Conservation (phyloP, 2,888 invertebrate species). For the Pterostichus niger region DNA sequence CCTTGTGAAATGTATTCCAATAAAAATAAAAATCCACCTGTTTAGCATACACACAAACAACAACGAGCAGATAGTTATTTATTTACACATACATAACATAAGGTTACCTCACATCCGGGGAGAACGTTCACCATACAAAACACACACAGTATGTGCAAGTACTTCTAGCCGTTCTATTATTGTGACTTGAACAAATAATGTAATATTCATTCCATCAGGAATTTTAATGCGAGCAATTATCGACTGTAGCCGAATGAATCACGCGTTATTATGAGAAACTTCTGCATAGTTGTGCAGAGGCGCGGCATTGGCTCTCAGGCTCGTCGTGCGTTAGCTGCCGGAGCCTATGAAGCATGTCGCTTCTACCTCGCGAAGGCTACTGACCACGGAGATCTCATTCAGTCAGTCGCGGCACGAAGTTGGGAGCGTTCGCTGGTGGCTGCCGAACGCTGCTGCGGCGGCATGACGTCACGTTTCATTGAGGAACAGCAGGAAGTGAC, state of each 20-base stretch:
- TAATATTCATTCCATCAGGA: constrained; percentile 54
- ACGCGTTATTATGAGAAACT: constrained; percentile 54
- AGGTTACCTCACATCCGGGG: constrained; percentile 52
- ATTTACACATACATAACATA: constrained; percentile 49
- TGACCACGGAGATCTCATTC: constrained; percentile 51
- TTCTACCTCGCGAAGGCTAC: constrained; percentile 41
- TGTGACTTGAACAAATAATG: constrained; percentile 42
- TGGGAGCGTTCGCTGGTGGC: constrained; percentile 20
- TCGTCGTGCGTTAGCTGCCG: background rate
- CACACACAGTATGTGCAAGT: constrained; percentile 20
- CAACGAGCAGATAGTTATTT: constrained; percentile 34
- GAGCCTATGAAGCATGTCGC: background rate
- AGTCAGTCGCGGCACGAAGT: background rate
- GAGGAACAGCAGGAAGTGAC: constrained; percentile 70
- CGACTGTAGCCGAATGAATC: constrained; percentile 54
- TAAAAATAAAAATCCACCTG: constrained; percentile 57
- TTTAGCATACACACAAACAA: constrained; percentile 56
- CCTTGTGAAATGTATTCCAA: constrained; percentile 69
- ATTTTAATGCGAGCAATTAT: constrained; percentile 58
- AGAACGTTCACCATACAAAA: constrained; percentile 17
- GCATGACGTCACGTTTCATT: constrained; percentile 70
- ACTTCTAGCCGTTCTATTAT: constrained; percentile 37
- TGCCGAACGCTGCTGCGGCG: constrained; percentile 69
- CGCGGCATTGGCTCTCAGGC: constrained; percentile 1
- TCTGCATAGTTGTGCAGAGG: constrained; percentile 52